Conservation (phyloP, 1,140 invertebrate genomes). For the Mercenaria mercenaria region DNA sequence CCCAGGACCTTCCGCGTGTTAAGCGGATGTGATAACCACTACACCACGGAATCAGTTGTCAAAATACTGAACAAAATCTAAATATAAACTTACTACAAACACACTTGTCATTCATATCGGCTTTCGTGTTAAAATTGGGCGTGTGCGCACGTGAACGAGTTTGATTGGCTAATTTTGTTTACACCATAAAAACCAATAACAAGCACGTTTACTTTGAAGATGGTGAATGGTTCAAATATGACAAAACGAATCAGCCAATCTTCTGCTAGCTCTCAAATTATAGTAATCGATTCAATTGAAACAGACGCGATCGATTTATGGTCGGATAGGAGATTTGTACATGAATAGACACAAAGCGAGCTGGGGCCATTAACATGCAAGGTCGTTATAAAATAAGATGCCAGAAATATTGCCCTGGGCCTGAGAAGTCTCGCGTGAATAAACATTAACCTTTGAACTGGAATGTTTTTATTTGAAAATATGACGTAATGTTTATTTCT, state of each 20-base stretch:
- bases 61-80: too few species aligned
- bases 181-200: constrained; percentile 15
- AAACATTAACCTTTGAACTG: background rate
- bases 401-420: background rate
- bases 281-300: constrained; percentile 16
- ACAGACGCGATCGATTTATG: constrained; percentile 21
- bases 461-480: background rate
- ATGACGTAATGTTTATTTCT: background rate
- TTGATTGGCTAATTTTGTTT: background rate
- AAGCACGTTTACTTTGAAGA: background rate
- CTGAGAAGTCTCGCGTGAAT: constrained; percentile 22
- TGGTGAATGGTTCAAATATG: background rate
- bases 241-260: background rate
- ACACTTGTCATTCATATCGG: background rate
- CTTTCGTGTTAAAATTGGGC: constrained; percentile 9
- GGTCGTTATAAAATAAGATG: constrained; percentile 16
- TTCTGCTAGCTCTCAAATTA: background rate
- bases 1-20: constrained; percentile 82
- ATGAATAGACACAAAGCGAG: constrained; percentile 26
- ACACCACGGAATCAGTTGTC: constrained; percentile 79
- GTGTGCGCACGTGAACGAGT: constrained; percentile 6
- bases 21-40: constrained; percentile 83
- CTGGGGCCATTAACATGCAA: constrained; percentile 29
- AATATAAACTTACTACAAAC: background rate
- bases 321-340: constrained; percentile 21